These are phyloP conservation scores for Bubalus kerabau DNA, from an alignment of 2,113 vertebrate genomes.

Conservation along the genomic window DNA sequence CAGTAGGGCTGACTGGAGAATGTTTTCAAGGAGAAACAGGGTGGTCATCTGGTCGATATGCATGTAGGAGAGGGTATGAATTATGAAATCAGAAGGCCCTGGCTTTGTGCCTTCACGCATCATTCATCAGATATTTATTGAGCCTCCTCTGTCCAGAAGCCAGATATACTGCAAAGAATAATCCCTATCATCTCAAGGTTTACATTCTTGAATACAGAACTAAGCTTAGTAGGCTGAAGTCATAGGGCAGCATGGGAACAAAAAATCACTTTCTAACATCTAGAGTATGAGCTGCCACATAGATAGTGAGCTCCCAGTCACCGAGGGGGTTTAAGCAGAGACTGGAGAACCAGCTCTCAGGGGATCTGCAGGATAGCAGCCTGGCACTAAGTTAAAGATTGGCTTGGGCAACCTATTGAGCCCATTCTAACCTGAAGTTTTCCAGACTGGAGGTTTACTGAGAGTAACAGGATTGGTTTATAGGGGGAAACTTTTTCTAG, in stretches of 20 bases:
- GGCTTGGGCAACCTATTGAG: not conserved
- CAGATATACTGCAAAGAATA: not conserved
- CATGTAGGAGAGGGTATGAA: not conserved
- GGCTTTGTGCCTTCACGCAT: not conserved
- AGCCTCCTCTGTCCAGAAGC: not conserved
- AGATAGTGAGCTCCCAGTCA: not conserved
- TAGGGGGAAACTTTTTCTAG: not conserved
- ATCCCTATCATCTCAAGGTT: not conserved
- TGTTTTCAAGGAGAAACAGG: not conserved
- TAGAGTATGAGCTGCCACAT: not conserved
- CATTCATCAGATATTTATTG: not conserved
- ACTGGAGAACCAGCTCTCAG: not conserved
- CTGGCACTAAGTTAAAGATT: not conserved
- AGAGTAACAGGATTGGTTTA: not conserved
- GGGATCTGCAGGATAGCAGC: not conserved
- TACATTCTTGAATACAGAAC: not conserved
- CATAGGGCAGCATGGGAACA: not conserved
- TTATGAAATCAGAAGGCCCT: not conserved
- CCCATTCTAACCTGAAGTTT: not conserved
- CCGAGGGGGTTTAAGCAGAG: not conserved
- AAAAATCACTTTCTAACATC: not conserved
- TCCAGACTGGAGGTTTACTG: not conserved
- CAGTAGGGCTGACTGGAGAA: not conserved
- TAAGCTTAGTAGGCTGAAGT: not conserved
- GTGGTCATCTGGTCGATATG: not conserved